These are phyloP conservation scores for Phymatocera aterrima DNA, from an alignment of 2,888 invertebrate species.

Conservation along the genomic window DNA sequence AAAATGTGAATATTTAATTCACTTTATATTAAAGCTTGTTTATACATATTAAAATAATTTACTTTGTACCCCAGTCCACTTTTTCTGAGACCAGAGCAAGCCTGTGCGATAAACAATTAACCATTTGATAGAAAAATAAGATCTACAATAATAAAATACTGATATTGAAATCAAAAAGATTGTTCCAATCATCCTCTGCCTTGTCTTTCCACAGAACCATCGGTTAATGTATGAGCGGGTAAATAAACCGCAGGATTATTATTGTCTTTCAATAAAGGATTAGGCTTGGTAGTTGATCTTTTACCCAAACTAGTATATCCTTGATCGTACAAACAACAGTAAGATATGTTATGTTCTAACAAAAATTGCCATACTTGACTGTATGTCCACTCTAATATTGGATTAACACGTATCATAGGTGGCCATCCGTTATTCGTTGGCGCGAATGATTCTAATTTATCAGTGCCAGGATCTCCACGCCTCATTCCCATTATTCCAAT, in stretches of 20 bases:
- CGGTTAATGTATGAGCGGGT: constrained; percentile 67
- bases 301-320: constrained; percentile 80
- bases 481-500: constrained; percentile 96
- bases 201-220: constrained; percentile 67
- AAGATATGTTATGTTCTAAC: constrained; percentile 86
- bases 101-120: not conserved
- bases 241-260: constrained; percentile 62
- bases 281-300: constrained; percentile 63
- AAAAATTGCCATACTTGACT: constrained; percentile 95
- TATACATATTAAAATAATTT: constrained; percentile 7
- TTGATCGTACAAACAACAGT: constrained; percentile 92
- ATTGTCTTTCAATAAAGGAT: constrained; percentile 67
- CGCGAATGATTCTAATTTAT: constrained; percentile 83
- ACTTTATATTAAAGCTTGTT: not conserved
- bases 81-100: not conserved
- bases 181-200: constrained; percentile 60
- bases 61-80: not conserved
- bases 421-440: constrained; percentile 95
- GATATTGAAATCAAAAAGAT: not conserved
- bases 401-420: constrained; percentile 90
- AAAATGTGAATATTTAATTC: not conserved
- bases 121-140: not conserved
- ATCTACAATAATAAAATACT: constrained; percentile 22
- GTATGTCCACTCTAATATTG: constrained; percentile 95
- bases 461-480: constrained; percentile 89